Conservation (phyloP, 2,888 invertebrate species). For the Entomobrya proxima region DNA sequence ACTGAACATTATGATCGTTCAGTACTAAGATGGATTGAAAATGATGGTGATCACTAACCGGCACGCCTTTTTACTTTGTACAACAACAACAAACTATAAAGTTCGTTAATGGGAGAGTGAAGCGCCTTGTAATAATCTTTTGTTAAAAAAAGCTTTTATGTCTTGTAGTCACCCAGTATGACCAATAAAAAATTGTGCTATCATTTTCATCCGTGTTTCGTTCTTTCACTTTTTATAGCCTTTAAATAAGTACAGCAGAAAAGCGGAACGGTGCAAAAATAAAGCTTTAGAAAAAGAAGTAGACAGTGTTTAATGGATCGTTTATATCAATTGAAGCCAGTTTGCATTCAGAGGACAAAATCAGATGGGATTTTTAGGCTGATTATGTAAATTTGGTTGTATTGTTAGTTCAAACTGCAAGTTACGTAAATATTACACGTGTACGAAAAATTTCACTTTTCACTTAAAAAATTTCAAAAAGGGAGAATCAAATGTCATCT, state of each 20-base stretch:
- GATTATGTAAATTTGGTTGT: slow-evolving; percentile 15
- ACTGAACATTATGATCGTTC: neutral
- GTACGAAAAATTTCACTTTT: slow-evolving; percentile 6
- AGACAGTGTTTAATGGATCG: no score
- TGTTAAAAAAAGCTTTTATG: neutral
- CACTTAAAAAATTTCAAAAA: no score
- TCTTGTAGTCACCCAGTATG: neutral
- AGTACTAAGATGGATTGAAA: neutral
- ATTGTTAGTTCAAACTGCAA: neutral
- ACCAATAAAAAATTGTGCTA: neutral
- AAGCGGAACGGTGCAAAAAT: neutral
- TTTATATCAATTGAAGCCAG: no score
- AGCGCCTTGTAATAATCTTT: neutral
- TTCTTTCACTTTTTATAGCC: slow-evolving; percentile 12
- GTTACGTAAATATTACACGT: no score
- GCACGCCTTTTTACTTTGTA: neutral
- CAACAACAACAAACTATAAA: slow-evolving; percentile 4
- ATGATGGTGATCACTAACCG: slow-evolving; percentile 21
- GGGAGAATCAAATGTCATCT: no score
- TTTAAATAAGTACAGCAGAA: no score
- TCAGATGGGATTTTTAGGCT: neutral
- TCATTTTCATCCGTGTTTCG: slow-evolving; percentile 1
- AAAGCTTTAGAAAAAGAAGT: no score
- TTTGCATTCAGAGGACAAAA: neutral
- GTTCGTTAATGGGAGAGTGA: no score